phyloP scores from a whole-genome alignment of 2,888 invertebrate genomes.

The Gortyna flavago region DNA sequence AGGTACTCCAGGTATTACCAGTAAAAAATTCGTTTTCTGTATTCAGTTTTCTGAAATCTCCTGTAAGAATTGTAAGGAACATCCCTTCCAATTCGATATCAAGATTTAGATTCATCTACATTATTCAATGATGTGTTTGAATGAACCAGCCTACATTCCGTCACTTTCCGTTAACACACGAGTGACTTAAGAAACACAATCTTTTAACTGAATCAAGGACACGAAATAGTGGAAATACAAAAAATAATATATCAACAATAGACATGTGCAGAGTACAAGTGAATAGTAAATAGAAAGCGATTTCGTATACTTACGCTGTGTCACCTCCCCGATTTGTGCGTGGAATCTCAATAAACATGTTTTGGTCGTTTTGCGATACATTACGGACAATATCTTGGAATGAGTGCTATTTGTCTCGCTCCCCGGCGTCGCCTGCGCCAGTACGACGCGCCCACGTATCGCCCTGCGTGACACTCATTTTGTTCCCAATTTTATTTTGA shows the following conservation, averaged over 20 bases:
- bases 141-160: slow-evolving; percentile 27
- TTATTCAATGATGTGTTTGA: slow-evolving; percentile 38
- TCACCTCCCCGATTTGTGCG: slow-evolving; percentile 61
- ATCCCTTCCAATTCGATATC: slow-evolving; percentile 1
- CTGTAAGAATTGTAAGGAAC: neutral
- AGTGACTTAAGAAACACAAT: slow-evolving; percentile 43
- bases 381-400: slow-evolving; percentile 78
- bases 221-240: slow-evolving; percentile 48
- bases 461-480: slow-evolving; percentile 78
- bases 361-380: slow-evolving; percentile 73
- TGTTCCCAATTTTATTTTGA: slow-evolving; percentile 85
- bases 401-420: slow-evolving; percentile 76
- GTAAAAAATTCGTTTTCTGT: neutral
- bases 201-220: slow-evolving; percentile 49
- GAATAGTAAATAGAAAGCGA: slow-evolving; percentile 60
- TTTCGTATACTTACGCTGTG: slow-evolving; percentile 54
- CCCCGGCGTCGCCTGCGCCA: slow-evolving; percentile 57
- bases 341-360: slow-evolving; percentile 72
- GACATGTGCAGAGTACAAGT: slow-evolving; percentile 45
- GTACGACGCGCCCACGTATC: slow-evolving; percentile 67
- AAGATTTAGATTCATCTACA: slow-evolving; percentile 23
- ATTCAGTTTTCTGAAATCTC: neutral
- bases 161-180: slow-evolving; percentile 30
- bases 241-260: slow-evolving; percentile 45
- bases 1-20: too few relatives aligned